phyloP scores from a whole-genome alignment of 2,113 vertebrate species.

The Talpa occidentalis region DNA sequence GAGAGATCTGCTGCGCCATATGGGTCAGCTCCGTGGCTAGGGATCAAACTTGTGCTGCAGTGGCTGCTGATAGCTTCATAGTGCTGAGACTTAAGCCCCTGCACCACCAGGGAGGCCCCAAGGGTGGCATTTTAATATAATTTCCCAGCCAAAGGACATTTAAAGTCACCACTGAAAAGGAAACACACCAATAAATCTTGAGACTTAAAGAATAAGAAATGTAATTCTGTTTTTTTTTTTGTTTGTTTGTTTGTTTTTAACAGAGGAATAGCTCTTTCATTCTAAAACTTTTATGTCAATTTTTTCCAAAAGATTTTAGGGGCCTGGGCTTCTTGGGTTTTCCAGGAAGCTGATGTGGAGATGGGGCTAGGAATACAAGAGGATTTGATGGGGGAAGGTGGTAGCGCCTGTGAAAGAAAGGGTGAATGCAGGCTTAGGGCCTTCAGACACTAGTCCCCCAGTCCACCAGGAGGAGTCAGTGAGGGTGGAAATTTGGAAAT shows the following conservation, averaged over 20 bases:
- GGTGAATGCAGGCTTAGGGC: background rate
- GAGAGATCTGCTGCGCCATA: no score
- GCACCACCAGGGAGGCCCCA: no score
- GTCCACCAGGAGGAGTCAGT: background rate
- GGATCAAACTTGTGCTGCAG: no score
- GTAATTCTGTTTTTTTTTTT: background rate
- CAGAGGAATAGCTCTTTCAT: background rate
- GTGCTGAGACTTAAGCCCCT: no score
- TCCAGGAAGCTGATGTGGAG: background rate
- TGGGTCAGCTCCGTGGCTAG: no score
- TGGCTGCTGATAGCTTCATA: no score
- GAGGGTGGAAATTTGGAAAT: background rate
- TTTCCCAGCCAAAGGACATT: background rate
- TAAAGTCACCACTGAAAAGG: background rate
- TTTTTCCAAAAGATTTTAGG: constrained; percentile 1
- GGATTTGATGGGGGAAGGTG: background rate
- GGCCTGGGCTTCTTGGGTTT: background rate
- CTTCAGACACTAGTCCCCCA: background rate
- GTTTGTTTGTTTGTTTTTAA: no score
- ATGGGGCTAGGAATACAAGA: background rate
- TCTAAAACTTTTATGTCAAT: background rate
- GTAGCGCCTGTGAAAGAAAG: background rate
- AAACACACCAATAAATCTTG: background rate
- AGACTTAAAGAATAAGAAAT: background rate
- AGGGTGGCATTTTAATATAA: background rate